Percentiles rank a stretch among this genome's conserved stretches.
Evolutionary conservation across 2,113 vertebrate species (phyloP).

Genomic region (Gymnorhina tibicen): DNA sequence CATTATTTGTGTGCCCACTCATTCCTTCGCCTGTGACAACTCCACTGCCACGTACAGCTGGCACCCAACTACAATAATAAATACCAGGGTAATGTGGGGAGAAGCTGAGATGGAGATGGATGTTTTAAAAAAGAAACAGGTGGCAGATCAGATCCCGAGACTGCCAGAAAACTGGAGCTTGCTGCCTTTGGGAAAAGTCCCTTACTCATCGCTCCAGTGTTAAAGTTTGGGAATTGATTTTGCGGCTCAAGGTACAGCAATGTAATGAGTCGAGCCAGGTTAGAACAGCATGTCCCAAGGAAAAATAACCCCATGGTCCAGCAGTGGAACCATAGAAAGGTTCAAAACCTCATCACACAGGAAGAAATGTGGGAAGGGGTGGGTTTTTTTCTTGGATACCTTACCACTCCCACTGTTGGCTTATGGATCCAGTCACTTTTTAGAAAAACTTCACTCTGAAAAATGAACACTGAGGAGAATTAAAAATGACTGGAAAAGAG

Average conservation of each 20-base stretch:
- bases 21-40: not conserved
- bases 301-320: not conserved
- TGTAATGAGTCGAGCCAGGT: not conserved
- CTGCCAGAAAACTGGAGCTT: not conserved
- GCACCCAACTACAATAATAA: not conserved
- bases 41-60: not conserved
- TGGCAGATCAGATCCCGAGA: not conserved
- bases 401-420: not conserved
- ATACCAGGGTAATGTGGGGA: not conserved
- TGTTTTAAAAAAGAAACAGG: not conserved
- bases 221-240: not conserved
- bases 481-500: not conserved
- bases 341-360: not conserved
- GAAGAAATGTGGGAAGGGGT: not conserved
- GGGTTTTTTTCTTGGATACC: not conserved
- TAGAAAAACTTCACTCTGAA: not conserved
- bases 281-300: not conserved
- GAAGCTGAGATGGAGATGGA: not conserved
- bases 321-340: not conserved
- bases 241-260: not conserved
- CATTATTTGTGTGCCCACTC: not conserved
- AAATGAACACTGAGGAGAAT: not conserved
- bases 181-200: not conserved
- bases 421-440: not conserved
- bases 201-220: not conserved